Evolutionary conservation across 1,140 invertebrate genomes (phyloP), one percentile per base, ranked within the genome.

Genomic region (Goniozus legneri): DNA sequence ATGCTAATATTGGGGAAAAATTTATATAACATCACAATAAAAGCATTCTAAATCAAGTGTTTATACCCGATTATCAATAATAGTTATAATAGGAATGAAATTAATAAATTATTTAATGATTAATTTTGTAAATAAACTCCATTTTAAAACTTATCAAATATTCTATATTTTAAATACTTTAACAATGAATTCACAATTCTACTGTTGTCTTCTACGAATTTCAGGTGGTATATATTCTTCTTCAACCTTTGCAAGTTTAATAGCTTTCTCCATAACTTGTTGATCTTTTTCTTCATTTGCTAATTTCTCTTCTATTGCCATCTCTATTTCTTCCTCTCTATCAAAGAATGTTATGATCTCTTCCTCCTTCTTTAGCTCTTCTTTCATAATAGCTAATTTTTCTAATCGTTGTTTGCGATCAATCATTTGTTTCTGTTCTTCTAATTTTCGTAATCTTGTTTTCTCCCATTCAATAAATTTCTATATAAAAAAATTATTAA

Each of bases 311-410:
- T 83, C 83, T 57, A 89, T 88, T 66, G 80, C 54, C 10, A 90
- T 67, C 62, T 90, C 86, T 44, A 89, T 82, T 57, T 84, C 62
- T 35, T 88, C 83, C 64, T 88, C 80, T 58, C 86, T 84, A 37
- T 89, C 85, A 72, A 90, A 89, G 77, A 86, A 91, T 75, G 86
- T 89, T 21, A 91, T 70, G 44, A 83, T 77, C 56, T 82, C 79
- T 61, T 89, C 86, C 59, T 77, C 77, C n/a, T 75, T 54, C 32
- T 76, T 36, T 24, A 90, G 60, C 3, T 80, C 67, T 36, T 79
- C 71, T 57, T 86, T 80, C 14, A 83, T 79, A 24, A 77, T 60
- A 52, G 82, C 63, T 37, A 91, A 78, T 38, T 79, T 69, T 40
- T 79, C 57, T 16, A 84, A 65, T 41, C 81, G 76, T 56, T 77